Evolutionary conservation across 2,797 vertebrate species (phyloP).

Genomic region (Rhodeus uyekii): DNA sequence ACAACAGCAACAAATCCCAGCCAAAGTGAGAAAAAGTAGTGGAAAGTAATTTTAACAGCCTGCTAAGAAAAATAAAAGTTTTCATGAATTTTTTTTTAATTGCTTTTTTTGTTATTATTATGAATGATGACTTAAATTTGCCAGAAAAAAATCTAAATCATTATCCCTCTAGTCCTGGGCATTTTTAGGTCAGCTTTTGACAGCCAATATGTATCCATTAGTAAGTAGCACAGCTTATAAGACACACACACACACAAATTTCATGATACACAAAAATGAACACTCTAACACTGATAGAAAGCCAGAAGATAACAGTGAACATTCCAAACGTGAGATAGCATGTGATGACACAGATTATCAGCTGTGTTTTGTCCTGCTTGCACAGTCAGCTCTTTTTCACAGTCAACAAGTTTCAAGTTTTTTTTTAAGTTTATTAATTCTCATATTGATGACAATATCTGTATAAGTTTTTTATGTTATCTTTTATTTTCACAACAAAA

Average conservation of each 20-base stretch:
- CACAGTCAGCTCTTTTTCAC: background rate
- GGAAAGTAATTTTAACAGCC: background rate
- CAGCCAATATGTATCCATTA: constrained; percentile 62
- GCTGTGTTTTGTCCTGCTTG: background rate
- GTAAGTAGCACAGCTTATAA: constrained; percentile 19
- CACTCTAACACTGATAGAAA: constrained; percentile 16
- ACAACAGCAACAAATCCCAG: too few relatives aligned
- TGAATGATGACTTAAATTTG: background rate
- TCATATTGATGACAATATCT: background rate
- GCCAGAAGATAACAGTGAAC: background rate
- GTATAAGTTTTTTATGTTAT: background rate
- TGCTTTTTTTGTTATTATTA: background rate
- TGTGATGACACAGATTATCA: background rate
- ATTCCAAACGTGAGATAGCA: background rate
- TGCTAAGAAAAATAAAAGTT: background rate
- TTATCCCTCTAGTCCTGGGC: background rate
- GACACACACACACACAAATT: constrained; percentile 20
- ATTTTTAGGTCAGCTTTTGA: constrained; percentile 58
- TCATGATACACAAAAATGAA: constrained; percentile 38
- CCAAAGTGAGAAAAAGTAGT: too few relatives aligned
- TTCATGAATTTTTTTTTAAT: background rate
- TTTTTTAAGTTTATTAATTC: too few relatives aligned
- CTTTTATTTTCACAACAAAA: background rate
- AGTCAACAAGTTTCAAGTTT: too few relatives aligned
- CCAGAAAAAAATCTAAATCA: background rate